phyloP scores from a whole-genome alignment of 2,113 vertebrate species.

The Ceratotherium simum region DNA sequence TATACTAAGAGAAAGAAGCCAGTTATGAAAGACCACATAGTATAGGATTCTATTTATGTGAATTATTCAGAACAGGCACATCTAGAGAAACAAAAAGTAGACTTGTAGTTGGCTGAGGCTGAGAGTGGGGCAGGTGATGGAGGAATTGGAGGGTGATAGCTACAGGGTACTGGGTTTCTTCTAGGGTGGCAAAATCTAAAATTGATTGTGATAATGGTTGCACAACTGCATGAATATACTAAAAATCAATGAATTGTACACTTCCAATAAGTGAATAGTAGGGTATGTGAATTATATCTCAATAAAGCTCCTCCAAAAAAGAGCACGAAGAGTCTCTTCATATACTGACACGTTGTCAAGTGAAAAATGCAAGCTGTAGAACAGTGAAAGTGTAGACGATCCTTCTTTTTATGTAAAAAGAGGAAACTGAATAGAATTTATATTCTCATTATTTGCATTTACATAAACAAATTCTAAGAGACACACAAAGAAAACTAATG shows the following conservation, averaged over 20 bases:
- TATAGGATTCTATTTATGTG: background rate
- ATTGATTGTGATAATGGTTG: background rate
- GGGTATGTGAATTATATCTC: background rate
- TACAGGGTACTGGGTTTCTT: background rate
- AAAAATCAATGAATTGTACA: background rate
- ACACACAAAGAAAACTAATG: background rate
- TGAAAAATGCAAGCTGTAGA: background rate
- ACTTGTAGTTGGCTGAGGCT: background rate
- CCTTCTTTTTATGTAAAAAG: background rate
- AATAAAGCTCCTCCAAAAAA: background rate
- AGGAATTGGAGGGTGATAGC: background rate
- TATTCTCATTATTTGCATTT: background rate
- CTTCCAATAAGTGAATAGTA: background rate
- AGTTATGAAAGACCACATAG: background rate
- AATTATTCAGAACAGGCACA: background rate
- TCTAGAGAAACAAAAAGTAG: background rate
- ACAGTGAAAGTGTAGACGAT: background rate
- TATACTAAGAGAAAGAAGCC: background rate
- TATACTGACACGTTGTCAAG: background rate
- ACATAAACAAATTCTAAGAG: background rate
- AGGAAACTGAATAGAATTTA: background rate
- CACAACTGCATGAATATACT: background rate
- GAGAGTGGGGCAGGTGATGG: background rate
- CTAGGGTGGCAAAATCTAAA: background rate
- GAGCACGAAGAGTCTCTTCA: background rate